phyloP scores from a whole-genome alignment of 1,140 invertebrate species.

The Aplysia californica region DNA sequence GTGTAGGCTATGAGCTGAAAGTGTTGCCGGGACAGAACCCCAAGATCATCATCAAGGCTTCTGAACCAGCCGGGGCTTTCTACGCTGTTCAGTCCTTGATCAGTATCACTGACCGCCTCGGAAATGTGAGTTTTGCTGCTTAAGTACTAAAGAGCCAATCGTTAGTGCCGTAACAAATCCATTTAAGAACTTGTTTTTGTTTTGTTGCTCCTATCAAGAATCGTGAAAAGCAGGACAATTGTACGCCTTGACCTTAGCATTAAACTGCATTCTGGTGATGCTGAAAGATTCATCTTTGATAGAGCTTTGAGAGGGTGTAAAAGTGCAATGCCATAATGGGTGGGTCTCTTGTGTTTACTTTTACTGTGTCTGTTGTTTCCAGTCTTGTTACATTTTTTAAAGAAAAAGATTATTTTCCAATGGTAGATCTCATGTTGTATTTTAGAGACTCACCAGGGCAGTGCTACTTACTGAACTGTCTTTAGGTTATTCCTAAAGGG shows the following conservation, averaged over 20 bases:
- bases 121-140: slow-evolving; percentile 14
- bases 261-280: too few relatives aligned
- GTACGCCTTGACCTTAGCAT: too few relatives aligned
- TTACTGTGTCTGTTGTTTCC: background rate
- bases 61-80: slow-evolving; percentile 40
- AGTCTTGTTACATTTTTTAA: background rate
- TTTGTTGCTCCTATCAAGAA: too few relatives aligned
- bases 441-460: too few relatives aligned
- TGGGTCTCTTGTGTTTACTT: background rate
- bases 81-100: slow-evolving; percentile 55
- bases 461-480: too few relatives aligned
- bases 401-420: background rate
- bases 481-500: too few relatives aligned
- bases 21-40: slow-evolving; percentile 28
- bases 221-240: too few relatives aligned
- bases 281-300: too few relatives aligned
- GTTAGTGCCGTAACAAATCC: too few relatives aligned
- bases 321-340: background rate
- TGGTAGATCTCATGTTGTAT: too few relatives aligned
- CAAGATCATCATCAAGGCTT: slow-evolving; percentile 31
- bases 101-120: slow-evolving; percentile 29
- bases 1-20: slow-evolving; percentile 36
- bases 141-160: background rate
- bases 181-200: background rate
- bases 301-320: too few relatives aligned